phyloP scores from a whole-genome alignment of 2,888 invertebrate genomes.

The Lissonota sp. region DNA sequence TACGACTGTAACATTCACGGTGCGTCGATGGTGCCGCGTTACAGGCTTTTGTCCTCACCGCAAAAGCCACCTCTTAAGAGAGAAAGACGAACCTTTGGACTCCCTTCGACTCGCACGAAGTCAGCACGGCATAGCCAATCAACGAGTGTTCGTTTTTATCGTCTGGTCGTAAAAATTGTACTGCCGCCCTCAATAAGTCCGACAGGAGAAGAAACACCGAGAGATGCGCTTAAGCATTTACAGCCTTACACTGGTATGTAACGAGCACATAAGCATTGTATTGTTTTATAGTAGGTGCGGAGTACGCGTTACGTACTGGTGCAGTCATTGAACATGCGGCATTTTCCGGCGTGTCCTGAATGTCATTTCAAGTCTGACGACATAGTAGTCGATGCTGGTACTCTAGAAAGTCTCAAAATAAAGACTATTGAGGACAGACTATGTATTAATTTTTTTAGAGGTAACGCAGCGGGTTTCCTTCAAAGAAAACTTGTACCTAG shows the following conservation, averaged over 20 bases:
- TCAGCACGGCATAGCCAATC: conserved; percentile 55
- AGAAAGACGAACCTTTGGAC: conserved; percentile 33
- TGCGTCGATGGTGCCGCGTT: conserved; percentile 6
- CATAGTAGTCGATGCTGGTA: too few species aligned
- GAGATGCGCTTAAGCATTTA: neutral
- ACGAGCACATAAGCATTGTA: conserved; percentile 13
- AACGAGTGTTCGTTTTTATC: conserved; percentile 56
- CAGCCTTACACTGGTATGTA: neutral
- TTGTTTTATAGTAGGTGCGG: conserved; percentile 24
- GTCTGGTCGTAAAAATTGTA: conserved; percentile 53
- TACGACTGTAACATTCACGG: conserved; percentile 47
- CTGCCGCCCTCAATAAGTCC: neutral
- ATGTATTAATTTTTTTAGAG: too few species aligned
- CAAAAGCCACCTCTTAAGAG: conserved; percentile 33
- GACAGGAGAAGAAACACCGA: neutral
- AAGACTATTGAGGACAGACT: too few species aligned
- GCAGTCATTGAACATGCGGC: conserved; percentile 42
- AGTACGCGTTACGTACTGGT: conserved; percentile 10
- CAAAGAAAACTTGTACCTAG: too few species aligned
- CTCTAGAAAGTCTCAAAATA: too few species aligned
- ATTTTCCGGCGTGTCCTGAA: conserved; percentile 1
- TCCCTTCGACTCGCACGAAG: conserved; percentile 20
- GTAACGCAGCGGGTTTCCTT: too few species aligned
- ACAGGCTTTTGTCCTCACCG: conserved; percentile 40
- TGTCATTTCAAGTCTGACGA: neutral